Evolutionary conservation across 2,113 vertebrate genomes (phyloP).

Genomic region (Zingel zingel): DNA sequence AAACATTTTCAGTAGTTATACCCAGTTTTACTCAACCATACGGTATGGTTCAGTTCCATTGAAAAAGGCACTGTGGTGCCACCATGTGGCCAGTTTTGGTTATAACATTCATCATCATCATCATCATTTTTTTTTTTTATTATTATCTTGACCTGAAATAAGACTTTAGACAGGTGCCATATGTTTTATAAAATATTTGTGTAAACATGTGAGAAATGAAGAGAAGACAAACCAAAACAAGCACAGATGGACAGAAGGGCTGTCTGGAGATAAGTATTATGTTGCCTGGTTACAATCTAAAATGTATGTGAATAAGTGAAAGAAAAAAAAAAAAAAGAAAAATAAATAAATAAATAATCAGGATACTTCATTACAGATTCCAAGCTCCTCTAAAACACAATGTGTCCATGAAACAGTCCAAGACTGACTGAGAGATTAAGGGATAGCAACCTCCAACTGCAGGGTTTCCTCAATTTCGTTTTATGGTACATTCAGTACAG

Average conservation of each 20-base stretch:
- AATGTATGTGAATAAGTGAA: not conserved
- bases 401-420: not conserved
- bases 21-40: not conserved
- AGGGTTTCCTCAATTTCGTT: not conserved
- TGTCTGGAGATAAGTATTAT: too few relatives aligned
- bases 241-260: not conserved
- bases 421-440: not conserved
- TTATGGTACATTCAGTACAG: not conserved
- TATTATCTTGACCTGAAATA: not conserved
- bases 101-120: conserved; percentile 2
- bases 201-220: not conserved
- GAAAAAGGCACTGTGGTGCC: conserved; percentile 36
- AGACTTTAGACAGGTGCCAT: not conserved
- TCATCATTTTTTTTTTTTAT: too few relatives aligned
- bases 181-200: not conserved
- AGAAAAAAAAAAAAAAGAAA: not conserved
- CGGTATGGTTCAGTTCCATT: not conserved
- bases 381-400: not conserved
- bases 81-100: conserved; percentile 47
- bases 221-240: not conserved
- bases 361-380: not conserved
- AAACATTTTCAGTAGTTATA: not conserved
- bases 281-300: not conserved
- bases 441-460: not conserved
- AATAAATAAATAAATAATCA: too few relatives aligned